These are phyloP conservation scores for Caenorhabditis sp. DNA, from an alignment of 2,888 invertebrate genomes.

Conservation along the genomic window DNA sequence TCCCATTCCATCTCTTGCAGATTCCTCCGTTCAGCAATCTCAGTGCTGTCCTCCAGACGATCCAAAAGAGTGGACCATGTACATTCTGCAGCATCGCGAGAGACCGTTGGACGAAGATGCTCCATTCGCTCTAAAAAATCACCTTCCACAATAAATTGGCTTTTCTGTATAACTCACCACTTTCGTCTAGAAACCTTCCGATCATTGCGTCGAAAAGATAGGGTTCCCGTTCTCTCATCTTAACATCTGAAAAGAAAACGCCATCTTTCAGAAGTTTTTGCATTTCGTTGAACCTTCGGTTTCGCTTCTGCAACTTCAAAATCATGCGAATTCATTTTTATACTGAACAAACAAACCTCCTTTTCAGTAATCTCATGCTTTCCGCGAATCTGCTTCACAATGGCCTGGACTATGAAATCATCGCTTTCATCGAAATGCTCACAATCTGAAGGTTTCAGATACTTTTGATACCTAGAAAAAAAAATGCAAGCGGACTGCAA, in stretches of 20 bases:
- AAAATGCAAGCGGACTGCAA: background rate
- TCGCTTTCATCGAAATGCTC: constrained; percentile 61
- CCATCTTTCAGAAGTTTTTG: constrained; percentile 71
- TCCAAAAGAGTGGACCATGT: constrained; percentile 73
- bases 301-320: constrained; percentile 60
- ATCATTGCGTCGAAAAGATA: constrained; percentile 92
- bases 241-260: constrained; percentile 91
- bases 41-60: constrained; percentile 73
- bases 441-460: constrained; percentile 60
- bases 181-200: constrained; percentile 90
- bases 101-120: constrained; percentile 75
- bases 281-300: constrained; percentile 76
- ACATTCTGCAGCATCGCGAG: constrained; percentile 49
- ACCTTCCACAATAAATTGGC: background rate
- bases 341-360: constrained; percentile 15
- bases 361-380: constrained; percentile 15
- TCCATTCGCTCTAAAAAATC: constrained; percentile 71
- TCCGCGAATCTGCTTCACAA: constrained; percentile 47
- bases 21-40: constrained; percentile 71
- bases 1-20: constrained; percentile 71
- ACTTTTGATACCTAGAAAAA: constrained; percentile 69
- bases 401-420: constrained; percentile 58
- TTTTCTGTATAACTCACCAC: constrained; percentile 84
- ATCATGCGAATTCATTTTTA: background rate
- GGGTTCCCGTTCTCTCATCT: constrained; percentile 95